Evolutionary conservation across 2,113 vertebrate genomes (phyloP), one percentile per base, ranked within the genome.

Genomic region (Oryzias curvinotus): DNA sequence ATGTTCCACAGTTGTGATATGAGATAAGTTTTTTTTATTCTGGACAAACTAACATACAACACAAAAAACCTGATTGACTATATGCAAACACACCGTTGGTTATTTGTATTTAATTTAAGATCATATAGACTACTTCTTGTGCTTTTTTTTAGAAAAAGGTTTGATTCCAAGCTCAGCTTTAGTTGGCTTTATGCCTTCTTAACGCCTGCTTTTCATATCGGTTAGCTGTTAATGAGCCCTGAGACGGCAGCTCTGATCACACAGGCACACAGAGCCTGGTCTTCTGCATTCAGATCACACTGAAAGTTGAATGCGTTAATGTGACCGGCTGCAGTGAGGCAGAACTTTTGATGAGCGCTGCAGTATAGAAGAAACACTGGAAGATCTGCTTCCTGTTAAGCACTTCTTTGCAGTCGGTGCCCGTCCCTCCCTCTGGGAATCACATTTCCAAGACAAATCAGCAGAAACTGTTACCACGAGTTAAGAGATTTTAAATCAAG

Each of bases 341-440:
- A 15, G 66, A 73, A 79, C 79, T 64, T 85, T 62, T 73, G 57
- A 80, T 66, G 61, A 77, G 52, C 47, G 12, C 56, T 2, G 36
- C 36, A 21, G 53, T 64, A 63, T 30, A 42, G 55, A 71, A 51
- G 52, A 81, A 78, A 78, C 57, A 23, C 44, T 4, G 7, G 50
- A 60, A 45, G 73, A 68, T 57, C 52, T 45, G 71, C 63, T 72
- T 43, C 14, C 71, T 59, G 82, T 77, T 61, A 65, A 57, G 57
- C 1, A 46, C 66, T 49, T 42, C 45, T 61, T 49, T 51, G 71
- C 14, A 5, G 66, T 59, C 48, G 61, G 71, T 47, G 81, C 63
- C 55, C 57, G 60, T 48, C 73, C 21, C 62, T 50, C 62, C 54
- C 57, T 26, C 68, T 48, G 65, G 56, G 42, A 49, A 56, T 71